Evolutionary conservation across 1,140 invertebrate species (phyloP), one percentile per base, ranked within the genome.

Genomic region (Xylocopa sonorina): DNA sequence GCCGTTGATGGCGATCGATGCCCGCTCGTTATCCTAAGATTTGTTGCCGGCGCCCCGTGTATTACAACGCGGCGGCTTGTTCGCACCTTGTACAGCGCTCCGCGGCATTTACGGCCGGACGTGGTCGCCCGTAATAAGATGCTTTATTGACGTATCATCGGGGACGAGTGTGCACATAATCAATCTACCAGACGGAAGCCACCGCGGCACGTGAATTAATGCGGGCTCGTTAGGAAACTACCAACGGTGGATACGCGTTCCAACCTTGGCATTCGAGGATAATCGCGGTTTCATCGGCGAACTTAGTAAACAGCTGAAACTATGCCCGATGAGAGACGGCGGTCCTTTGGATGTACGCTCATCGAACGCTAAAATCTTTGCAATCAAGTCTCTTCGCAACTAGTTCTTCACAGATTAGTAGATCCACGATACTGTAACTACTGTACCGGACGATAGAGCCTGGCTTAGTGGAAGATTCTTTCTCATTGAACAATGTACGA

Each of bases 1-100:
- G 81, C 74, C 62, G 74, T 4, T 86, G 85, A 87, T 85, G 78
- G 84, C 85, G 74, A 87, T 86, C 81, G 78, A 87, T 87, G 81
- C 60, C 18, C 58, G 51, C 85, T 86, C 81, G 77, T 87, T 86
- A 87, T 71, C 67, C 34, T 74, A 82, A 87, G 78, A 87, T 87
- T 86, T 86, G 80, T 86, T 82, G 72, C 72, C 55, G 72, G 71
- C 55, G 41, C 72, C 48, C 72, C 48, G 62, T 46, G 67, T 53
- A 68, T 38, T 51, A 80, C 58, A 62, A 29, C 21, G 60, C 51
- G 48, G 38, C n/a, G 51, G n/a, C 63, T 68, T 77, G 76, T 85
- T 80, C 80, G 66, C 72, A 63, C 66, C 60, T 77, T 85, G 74
- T 77, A 58, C 46, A 51, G 14, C 66, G 50, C 27, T 16, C 14